These are phyloP conservation scores for Trissolcus japonicus DNA, from an alignment of 2,888 invertebrate species.

Conservation along the genomic window DNA sequence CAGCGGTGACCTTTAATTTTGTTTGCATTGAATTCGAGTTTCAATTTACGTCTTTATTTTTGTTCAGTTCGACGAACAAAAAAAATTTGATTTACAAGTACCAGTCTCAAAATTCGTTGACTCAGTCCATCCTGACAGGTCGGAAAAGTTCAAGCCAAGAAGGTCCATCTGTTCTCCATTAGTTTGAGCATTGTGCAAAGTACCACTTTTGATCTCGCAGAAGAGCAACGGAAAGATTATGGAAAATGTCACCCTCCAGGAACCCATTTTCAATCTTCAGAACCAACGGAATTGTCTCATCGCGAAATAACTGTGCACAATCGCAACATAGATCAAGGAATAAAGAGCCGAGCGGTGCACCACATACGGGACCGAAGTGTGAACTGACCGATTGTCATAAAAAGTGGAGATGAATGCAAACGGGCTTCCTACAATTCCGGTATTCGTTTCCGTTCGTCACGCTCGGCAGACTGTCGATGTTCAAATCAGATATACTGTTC, in stretches of 20 bases:
- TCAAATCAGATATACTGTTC: conserved; percentile 48
- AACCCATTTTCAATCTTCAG: conserved; percentile 28
- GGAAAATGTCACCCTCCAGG: conserved; percentile 3
- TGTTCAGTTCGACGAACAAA: neutral
- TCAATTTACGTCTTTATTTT: neutral
- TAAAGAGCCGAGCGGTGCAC: conserved; percentile 15
- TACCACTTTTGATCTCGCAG: conserved; percentile 11
- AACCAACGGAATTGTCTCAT: conserved; percentile 6
- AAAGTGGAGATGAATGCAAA: conserved; percentile 57
- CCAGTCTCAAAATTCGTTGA: conserved; percentile 45
- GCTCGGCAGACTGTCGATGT: conserved; percentile 54
- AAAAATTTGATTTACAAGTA: conserved; percentile 6
- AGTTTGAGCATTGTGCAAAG: conserved; percentile 24
- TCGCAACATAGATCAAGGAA: conserved; percentile 15
- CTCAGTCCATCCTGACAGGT: conserved; percentile 36
- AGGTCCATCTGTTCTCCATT: conserved; percentile 59
- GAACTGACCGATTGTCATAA: conserved; percentile 63
- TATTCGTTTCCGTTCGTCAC: conserved; percentile 66
- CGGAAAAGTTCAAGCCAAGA: conserved; percentile 35
- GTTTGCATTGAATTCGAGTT: too few species aligned
- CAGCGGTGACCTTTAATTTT: too few species aligned
- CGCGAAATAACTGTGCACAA: conserved; percentile 13
- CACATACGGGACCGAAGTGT: conserved; percentile 58
- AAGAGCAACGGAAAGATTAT: conserved; percentile 22
- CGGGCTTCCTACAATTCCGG: conserved; percentile 66